Evolutionary conservation across 2,888 invertebrate species (phyloP), one percentile per base, ranked within the genome.

Genomic region (Eucera pruinosa): DNA sequence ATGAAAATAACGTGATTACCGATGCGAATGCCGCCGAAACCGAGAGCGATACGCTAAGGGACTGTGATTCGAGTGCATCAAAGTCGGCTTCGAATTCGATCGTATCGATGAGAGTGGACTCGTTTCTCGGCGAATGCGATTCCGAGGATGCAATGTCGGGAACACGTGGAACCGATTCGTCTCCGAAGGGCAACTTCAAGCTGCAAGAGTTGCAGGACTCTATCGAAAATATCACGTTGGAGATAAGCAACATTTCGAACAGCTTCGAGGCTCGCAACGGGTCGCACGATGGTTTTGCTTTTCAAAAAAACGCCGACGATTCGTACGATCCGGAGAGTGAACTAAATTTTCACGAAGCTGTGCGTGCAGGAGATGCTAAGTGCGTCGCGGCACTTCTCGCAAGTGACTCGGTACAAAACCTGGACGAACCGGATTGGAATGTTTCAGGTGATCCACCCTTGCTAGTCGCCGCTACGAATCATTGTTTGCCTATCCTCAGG

Each of bases 361-460:
- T 90, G 39, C 85, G 89, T 36, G 80, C 86, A 30, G 89, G 89
- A 36, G 89, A 90, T 72, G 86, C 83, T 27, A 80, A 79, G 55
- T 83, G 79, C 61, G 85, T 90, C 62, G 85, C 85, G 65, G 75
- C 80, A 55, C 82, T 90, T 62, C 79, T 89, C 45, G 77, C 85
- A 43, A 78, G 75, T 57, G 88, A 89, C 33, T 82, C 81, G 25
- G 81, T 88, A 74, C 81, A 85, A 69, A 86, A 91, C 80, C 88
- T 90, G 58, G 89, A 92, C 86, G 91, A 91, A 83, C 91, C 91
- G 72, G 90, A 91, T 87, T 91, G 91, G 91, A 88, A 90, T 78
- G 89, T 89, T 52, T 90, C 90, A 66, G 91, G 91, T 27, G 90
- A 91, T 87, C 89, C 91, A 74, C 91, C 92, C 70, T 77, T 92